Conservation (phyloP, 2,797 vertebrate species). For the Artibeus jamaicensis region DNA sequence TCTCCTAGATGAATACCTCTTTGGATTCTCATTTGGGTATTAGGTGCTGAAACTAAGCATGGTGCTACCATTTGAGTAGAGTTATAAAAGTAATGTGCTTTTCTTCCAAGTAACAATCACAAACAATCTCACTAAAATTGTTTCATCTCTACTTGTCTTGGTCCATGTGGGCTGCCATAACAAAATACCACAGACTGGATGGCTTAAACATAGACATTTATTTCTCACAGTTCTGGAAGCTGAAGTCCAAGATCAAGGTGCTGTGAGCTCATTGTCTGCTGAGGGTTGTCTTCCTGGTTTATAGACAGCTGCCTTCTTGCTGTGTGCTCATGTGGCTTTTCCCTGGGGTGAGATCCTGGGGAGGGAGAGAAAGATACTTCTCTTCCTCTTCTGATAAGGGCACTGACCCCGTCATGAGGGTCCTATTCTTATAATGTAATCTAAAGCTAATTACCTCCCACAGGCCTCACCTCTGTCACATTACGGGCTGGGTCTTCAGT, state of each 20-base stretch:
- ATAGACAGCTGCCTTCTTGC: not conserved
- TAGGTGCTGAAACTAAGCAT: not conserved
- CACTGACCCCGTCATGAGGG: not conserved
- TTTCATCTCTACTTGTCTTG: not conserved
- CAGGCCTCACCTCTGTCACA: not conserved
- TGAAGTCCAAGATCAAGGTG: not conserved
- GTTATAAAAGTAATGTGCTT: not conserved
- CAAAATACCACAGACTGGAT: not conserved
- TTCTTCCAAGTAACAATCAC: constrained; percentile 14
- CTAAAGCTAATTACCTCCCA: not conserved
- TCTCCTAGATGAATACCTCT: not conserved
- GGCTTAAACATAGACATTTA: not conserved
- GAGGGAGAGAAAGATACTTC: not conserved
- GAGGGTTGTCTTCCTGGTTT: not conserved
- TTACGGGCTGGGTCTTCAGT: not conserved
- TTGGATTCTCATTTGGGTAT: not conserved
- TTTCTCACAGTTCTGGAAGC: not conserved
- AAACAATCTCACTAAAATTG: not conserved
- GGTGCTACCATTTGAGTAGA: constrained; percentile 2
- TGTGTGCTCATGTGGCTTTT: not conserved
- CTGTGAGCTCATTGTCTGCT: not conserved
- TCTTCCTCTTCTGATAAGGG: not conserved
- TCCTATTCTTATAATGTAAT: not conserved
- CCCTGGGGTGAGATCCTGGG: not conserved
- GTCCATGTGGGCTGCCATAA: not conserved